Conservation (phyloP, 2,888 invertebrate genomes). For the Meiosimyza platycephala region DNA sequence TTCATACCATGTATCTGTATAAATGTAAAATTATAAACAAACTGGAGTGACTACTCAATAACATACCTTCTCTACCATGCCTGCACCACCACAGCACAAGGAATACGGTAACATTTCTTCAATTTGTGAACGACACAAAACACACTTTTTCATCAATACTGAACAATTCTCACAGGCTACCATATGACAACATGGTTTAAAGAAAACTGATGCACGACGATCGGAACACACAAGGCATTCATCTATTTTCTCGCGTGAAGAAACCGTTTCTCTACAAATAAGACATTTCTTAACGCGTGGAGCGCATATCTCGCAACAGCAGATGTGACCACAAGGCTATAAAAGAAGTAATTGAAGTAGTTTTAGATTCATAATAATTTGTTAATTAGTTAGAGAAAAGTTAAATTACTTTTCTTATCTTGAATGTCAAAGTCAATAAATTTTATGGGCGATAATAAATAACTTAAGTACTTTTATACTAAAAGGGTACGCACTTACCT, state of each 20-base stretch:
- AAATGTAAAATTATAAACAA: background rate
- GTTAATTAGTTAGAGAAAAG: no score
- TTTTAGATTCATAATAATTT: background rate
- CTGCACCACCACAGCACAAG: constrained; percentile 71
- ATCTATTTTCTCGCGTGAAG: constrained; percentile 86
- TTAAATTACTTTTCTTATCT: no score
- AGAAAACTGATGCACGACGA: constrained; percentile 90
- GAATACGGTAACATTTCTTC: constrained; percentile 73
- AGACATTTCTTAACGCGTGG: constrained; percentile 93
- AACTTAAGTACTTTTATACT: no score
- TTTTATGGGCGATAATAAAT: no score
- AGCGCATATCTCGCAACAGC: constrained; percentile 92
- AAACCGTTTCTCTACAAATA: constrained; percentile 87
- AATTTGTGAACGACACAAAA: constrained; percentile 91
- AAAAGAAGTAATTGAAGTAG: constrained; percentile 15
- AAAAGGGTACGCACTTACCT: constrained; percentile 49
- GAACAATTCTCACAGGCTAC: constrained; percentile 80
- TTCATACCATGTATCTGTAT: constrained; percentile 37
- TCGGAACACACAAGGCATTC: constrained; percentile 97
- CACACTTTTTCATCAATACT: constrained; percentile 96
- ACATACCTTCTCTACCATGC: constrained; percentile 62
- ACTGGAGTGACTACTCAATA: background rate
- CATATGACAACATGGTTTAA: constrained; percentile 96
- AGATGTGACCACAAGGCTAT: constrained; percentile 90
- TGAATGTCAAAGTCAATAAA: no score